phyloP scores from a whole-genome alignment of 2,113 vertebrate species.

The Sylvia atricapilla region DNA sequence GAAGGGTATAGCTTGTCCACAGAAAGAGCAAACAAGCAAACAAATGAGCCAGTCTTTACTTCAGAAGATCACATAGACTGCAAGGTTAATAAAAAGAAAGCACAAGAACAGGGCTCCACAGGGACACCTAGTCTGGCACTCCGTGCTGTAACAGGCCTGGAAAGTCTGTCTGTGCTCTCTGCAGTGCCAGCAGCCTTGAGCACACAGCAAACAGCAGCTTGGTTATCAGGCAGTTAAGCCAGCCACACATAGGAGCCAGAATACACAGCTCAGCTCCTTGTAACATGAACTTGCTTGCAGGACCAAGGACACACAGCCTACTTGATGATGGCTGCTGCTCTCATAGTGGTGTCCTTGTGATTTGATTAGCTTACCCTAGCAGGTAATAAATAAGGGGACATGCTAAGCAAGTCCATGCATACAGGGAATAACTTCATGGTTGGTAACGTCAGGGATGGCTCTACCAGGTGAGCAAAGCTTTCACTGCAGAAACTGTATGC shows the following conservation, averaged over 20 bases:
- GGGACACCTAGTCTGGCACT: neutral
- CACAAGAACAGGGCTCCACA: neutral
- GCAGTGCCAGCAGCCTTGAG: neutral
- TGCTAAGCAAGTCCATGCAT: neutral
- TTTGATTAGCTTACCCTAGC: neutral
- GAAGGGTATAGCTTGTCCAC: neutral
- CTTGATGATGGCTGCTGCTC: neutral
- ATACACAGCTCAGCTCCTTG: neutral
- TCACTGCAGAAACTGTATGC: neutral
- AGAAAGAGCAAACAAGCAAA: neutral
- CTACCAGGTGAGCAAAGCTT: neutral
- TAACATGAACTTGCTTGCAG: neutral
- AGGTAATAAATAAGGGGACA: conserved; percentile 7
- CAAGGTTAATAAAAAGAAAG: neutral
- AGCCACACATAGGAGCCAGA: neutral
- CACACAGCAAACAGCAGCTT: neutral
- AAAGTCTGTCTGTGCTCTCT: neutral
- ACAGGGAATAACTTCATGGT: neutral
- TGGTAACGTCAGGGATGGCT: neutral
- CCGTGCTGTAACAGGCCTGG: neutral
- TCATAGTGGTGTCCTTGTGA: neutral
- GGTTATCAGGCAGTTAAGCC: neutral
- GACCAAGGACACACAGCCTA: neutral
- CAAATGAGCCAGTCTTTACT: neutral
- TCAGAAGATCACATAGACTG: neutral